phyloP scores from a whole-genome alignment of 2,888 invertebrate species.

The Desoria tigrina region DNA sequence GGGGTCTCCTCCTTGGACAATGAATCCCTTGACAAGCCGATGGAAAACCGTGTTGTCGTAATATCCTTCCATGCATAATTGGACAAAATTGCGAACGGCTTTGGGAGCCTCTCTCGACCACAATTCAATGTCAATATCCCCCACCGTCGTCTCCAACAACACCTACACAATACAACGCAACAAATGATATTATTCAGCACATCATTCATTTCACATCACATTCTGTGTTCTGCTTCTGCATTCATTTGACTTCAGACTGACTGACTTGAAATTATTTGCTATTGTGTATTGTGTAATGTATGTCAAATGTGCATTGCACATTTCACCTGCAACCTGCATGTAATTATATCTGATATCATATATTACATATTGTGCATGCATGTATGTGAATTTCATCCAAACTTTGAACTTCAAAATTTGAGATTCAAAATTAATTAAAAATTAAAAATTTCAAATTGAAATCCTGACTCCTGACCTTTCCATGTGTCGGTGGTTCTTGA shows the following conservation, averaged over 20 bases:
- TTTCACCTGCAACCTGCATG: too few species aligned
- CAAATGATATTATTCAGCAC: not conserved
- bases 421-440: too few species aligned
- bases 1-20: conserved; percentile 96
- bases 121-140: conserved; percentile 95
- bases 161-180: conserved; percentile 65
- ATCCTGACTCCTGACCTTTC: conserved; percentile 70
- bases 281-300: too few species aligned
- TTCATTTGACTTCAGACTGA: too few species aligned
- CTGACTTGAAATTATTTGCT: too few species aligned
- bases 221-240: too few species aligned
- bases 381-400: too few species aligned
- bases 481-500: conserved; percentile 91
- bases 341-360: too few species aligned
- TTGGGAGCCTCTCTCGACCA: conserved; percentile 95
- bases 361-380: too few species aligned
- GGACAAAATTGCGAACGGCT: conserved; percentile 90
- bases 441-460: conserved; percentile 13
- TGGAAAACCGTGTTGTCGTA: conserved; percentile 92
- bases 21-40: conserved; percentile 88
- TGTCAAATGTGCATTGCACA: too few species aligned
- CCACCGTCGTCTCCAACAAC: conserved; percentile 83
- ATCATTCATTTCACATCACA: not conserved
- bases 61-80: conserved; percentile 93
- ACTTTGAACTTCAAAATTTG: too few species aligned